phyloP scores from a whole-genome alignment of 2,888 invertebrate species.

The Ethmia dodecea region DNA sequence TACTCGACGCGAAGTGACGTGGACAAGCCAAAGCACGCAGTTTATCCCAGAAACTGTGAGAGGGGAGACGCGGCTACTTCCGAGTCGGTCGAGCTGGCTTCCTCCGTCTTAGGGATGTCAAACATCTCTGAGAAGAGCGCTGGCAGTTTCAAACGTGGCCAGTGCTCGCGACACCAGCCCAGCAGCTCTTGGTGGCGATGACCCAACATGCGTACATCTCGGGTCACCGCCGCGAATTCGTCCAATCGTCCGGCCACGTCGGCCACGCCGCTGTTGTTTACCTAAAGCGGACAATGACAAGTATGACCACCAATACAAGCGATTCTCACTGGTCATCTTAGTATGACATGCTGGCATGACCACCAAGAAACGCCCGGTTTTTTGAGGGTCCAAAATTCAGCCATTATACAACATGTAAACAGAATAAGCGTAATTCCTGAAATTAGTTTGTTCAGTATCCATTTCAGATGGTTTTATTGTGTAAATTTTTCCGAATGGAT shows the following conservation, averaged over 20 bases:
- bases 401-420: no score
- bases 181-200: slow-evolving; percentile 89
- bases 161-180: slow-evolving; percentile 94
- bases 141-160: slow-evolving; percentile 90
- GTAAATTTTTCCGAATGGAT: no score
- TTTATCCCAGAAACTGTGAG: slow-evolving; percentile 14
- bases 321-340: no score
- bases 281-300: slow-evolving; percentile 19
- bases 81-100: slow-evolving; percentile 27
- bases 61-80: slow-evolving; percentile 20
- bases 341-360: no score
- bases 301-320: no score
- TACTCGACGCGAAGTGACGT: not conserved
- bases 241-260: slow-evolving; percentile 38
- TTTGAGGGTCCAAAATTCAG: no score
- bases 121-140: slow-evolving; percentile 97
- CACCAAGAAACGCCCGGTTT: no score
- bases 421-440: no score
- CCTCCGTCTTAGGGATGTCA: slow-evolving; percentile 87
- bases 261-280: slow-evolving; percentile 18
- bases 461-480: no score
- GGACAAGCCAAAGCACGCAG: not conserved
- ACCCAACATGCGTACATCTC: slow-evolving; percentile 88
- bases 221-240: slow-evolving; percentile 47
- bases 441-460: no score